These are phyloP conservation scores for Bathynomus jamesi DNA, from an alignment of 1,140 invertebrate species.

Conservation along the genomic window DNA sequence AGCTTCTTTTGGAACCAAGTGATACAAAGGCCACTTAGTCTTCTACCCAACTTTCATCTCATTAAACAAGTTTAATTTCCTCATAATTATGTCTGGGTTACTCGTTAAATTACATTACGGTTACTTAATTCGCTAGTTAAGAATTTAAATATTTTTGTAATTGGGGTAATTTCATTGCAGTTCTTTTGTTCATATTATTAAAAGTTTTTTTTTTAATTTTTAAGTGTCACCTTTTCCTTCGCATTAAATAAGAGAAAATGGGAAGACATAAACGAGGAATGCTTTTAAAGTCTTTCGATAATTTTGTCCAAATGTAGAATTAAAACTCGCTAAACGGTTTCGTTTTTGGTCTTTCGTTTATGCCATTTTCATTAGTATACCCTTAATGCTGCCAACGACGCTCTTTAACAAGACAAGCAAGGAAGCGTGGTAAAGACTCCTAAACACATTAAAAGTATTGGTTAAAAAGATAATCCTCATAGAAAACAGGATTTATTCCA, in stretches of 20 bases:
- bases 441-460: neutral
- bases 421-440: neutral
- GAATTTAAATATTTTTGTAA: neutral
- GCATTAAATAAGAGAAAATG: neutral
- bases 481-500: neutral
- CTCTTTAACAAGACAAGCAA: neutral
- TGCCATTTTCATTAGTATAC: neutral
- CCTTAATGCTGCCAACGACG: neutral
- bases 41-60: neutral
- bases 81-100: neutral
- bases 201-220: neutral
- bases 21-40: neutral
- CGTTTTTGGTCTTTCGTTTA: neutral
- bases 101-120: neutral
- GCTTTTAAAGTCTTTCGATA: neutral
- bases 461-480: neutral
- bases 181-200: neutral
- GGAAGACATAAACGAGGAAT: neutral
- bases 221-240: neutral
- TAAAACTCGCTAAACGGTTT: neutral
- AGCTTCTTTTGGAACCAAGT: neutral
- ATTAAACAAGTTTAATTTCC: neutral
- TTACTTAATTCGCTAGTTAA: neutral
- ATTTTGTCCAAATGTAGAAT: neutral
- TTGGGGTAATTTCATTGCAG: neutral